Percentiles rank a stretch among this genome's conserved stretches.
These are phyloP conservation scores for Microchrysa polita DNA, from an alignment of 2,888 invertebrate genomes.

Conservation along the genomic window DNA sequence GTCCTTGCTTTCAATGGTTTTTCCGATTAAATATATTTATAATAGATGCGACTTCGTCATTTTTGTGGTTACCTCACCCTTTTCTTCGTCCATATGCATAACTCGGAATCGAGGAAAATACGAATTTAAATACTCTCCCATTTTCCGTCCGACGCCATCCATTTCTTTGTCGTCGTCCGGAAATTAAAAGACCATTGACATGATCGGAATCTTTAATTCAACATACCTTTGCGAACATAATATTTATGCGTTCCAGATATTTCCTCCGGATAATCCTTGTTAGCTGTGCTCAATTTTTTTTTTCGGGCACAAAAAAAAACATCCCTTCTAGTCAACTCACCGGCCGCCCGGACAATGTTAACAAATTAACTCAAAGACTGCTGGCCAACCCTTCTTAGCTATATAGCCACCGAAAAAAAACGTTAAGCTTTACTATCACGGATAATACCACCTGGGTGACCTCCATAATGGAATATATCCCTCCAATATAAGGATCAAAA, in stretches of 20 bases:
- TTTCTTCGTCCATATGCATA: too few species aligned
- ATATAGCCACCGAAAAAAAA: too few species aligned
- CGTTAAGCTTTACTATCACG: too few species aligned
- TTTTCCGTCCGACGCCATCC: too few species aligned
- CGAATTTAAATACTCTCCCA: too few species aligned
- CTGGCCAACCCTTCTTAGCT: background rate
- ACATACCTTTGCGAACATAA: background rate
- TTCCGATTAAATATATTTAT: too few species aligned
- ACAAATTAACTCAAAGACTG: constrained; percentile 7
- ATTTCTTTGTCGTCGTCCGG: background rate
- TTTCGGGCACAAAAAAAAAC: background rate
- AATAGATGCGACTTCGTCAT: too few species aligned
- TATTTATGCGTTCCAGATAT: background rate
- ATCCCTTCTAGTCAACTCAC: background rate
- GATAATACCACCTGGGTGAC: background rate
- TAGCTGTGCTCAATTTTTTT: too few species aligned
- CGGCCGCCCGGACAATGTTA: background rate
- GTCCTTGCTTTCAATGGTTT: too few species aligned
- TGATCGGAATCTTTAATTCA: background rate
- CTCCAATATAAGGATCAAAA: background rate
- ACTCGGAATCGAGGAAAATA: too few species aligned
- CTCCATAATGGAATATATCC: background rate
- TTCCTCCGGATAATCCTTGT: background rate
- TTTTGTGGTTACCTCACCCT: too few species aligned
- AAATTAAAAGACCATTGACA: background rate